These are phyloP conservation scores for Lepidochrysops patricia DNA, from an alignment of 2,888 invertebrate species.

Conservation along the genomic window DNA sequence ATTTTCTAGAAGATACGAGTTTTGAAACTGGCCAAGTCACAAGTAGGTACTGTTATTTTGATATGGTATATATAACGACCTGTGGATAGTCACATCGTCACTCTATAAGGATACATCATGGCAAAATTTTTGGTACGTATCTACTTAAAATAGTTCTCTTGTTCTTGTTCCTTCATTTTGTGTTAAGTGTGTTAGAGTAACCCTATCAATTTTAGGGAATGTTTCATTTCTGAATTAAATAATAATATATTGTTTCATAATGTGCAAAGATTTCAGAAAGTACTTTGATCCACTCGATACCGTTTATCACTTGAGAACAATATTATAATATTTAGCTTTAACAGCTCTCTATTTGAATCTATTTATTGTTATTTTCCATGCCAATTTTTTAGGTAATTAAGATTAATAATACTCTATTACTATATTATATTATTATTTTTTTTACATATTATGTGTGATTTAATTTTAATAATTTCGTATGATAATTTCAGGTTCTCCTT, in stretches of 20 bases:
- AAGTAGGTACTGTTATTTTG: neutral
- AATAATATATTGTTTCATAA: no score
- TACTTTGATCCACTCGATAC: no score
- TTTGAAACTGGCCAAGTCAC: neutral
- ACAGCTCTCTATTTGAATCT: no score
- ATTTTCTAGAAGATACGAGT: neutral
- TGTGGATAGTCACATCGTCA: neutral
- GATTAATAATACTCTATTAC: no score
- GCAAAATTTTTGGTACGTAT: neutral
- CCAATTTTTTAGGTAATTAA: neutral
- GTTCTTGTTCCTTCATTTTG: no score
- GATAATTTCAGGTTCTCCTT: neutral
- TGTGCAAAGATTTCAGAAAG: no score
- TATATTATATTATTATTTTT: neutral
- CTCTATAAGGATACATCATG: neutral
- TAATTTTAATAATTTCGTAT: neutral
- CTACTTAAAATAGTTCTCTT: no score
- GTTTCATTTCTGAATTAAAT: no score
- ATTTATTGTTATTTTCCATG: neutral
- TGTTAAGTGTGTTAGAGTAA: no score
- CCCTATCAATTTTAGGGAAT: no score
- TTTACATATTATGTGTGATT: neutral
- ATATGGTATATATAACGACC: neutral
- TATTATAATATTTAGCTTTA: no score
- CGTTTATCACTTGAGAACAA: no score